Evolutionary conservation across 2,888 invertebrate genomes (phyloP).

Genomic region (Chymomyza procnemis): DNA sequence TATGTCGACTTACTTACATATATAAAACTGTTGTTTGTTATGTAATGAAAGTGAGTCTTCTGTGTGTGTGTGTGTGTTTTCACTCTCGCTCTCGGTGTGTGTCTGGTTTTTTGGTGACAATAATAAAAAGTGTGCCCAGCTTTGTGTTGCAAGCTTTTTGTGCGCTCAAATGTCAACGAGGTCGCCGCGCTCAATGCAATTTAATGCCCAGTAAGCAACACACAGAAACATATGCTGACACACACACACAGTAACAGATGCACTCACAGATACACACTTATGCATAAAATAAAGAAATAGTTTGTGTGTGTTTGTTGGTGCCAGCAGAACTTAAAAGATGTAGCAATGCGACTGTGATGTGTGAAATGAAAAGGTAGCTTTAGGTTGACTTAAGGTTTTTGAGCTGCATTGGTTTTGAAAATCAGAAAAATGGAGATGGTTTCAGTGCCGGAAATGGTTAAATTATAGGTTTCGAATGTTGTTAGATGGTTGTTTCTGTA

Average conservation of each 20-base stretch:
- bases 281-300: neutral
- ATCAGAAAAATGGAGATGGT: no score
- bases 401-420: no score
- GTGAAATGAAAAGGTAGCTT: neutral
- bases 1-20: neutral
- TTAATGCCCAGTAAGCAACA: neutral
- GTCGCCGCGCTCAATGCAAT: neutral
- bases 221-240: neutral
- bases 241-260: neutral
- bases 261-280: neutral
- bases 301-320: neutral
- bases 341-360: no score
- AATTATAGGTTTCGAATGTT: no score
- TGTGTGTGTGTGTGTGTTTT: no score
- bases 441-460: no score
- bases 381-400: no score
- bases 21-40: constrained; percentile 13
- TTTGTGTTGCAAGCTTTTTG: constrained; percentile 13
- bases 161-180: constrained; percentile 3
- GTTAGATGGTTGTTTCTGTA: no score
- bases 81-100: constrained; percentile 5
- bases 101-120: neutral
- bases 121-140: constrained; percentile 1
- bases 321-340: neutral
- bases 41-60: constrained; percentile 19